Base-by-base conservation (phyloP, 2,797 vertebrate species). In the Microctenopoma steveboyesi region DNA sequence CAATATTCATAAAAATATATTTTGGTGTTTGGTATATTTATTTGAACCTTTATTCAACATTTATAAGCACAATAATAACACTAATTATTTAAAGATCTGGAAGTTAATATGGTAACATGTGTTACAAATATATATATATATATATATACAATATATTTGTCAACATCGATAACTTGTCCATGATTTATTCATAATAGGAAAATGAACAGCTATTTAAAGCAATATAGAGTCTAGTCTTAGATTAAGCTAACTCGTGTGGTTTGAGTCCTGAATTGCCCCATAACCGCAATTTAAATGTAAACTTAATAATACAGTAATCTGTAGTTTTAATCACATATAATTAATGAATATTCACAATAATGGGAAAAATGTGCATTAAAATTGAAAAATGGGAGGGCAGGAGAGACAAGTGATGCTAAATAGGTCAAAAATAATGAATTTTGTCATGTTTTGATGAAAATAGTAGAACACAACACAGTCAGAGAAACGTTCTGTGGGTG, bases 401-500 rank as follows among this genome's bases (percentile, higher is more conserved):
- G 50, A 10, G 33, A 59, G 49, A 28, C 42, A 2, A 13, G 8
- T 39, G 30, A 69, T 49, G 59, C 14, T 68, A 57, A 22, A 47
- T 47, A 9, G 48, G n/a, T 15, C 7, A 9, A 6, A 2, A 49
- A 7, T 25, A 37, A 35, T 11, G 35, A 11, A n/a, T 18, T 16
- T 22, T 45, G 10, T 33, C 15, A 56, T 15, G 27, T 62, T 33
- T 45, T n/a, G 4, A 42, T 28, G 27, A 72, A 52, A 66, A 39
- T 18, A 47, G 14, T 13, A 39, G 33, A 74, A 54, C 7, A 39
- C 0, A 9, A 48, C 28, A 37, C 25, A 69, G 53, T 57, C 28
- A 42, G n/a, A 4, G 37, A 60, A 57, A 52, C 39, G 48, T 25
- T 9, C 18, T 33, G 81, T 65, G 62, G 73, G 50, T 4, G 69